Evolutionary conservation across 2,113 vertebrate genomes (phyloP), one percentile per base, ranked within the genome.

Genomic region (Colaptes auratus): DNA sequence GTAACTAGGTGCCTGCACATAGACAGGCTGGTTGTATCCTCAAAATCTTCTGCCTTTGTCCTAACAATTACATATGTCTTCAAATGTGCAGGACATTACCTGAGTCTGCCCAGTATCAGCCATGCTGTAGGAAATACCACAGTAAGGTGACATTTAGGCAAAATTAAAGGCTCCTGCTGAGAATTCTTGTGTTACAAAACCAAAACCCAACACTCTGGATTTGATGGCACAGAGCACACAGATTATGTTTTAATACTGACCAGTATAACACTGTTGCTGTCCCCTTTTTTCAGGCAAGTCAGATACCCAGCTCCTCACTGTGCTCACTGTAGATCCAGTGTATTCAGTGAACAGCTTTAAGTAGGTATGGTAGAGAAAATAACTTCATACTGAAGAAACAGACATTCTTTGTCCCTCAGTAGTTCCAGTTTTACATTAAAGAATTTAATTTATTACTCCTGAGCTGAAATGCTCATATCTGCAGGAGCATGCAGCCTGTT

Each of bases 391-490:
- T 82, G 27, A 30, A 79, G 60, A 65, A 66, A 35, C 0, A 33
- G 15, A 13, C 65, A 7, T 46, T 72, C 15, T 87, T 88, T 67
- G 60, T 58, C 30, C 25, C 28, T 19, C 6, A 1, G 18, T 55
- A 85, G 59, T 61, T 79, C 13, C 53, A 46, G 12, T 27, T 89
- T 59, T 48, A 48, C 63, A 10, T 39, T 73, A 85, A 77, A 86
- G 39, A 21, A 30, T 71, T 83, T 60, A 21, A 9, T 59, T 70
- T 86, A 31, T 75, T 1, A 1, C 56, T 87, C 18, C 25, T 77
- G 48, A 59, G n/a, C 3, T 9, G 69, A 21, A 79, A 3, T 0
- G 0, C 30, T 76, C 17, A 35, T 1, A 1, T 77, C 35, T 80
- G 33, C 52, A 63, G 53, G 12, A 64, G 23, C 42, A 74, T 31